phyloP scores from a whole-genome alignment of 2,888 invertebrate species.

The Aphidoletes aphidimyza region DNA sequence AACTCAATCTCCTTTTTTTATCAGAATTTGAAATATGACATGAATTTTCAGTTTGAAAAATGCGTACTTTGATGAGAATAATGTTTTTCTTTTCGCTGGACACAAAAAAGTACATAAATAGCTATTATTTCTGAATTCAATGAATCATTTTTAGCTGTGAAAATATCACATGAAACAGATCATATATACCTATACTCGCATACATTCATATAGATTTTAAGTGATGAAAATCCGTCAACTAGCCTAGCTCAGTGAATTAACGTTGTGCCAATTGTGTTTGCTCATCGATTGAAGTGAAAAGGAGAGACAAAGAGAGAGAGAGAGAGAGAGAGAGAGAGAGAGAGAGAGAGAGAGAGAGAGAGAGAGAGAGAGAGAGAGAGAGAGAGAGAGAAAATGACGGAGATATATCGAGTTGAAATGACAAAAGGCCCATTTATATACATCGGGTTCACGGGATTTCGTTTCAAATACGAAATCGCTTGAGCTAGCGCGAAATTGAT shows the following conservation, averaged over 20 bases:
- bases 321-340: background rate
- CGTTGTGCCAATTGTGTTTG: background rate
- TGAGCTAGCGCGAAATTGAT: conserved; percentile 46
- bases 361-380: background rate
- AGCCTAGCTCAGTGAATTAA: background rate
- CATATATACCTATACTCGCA: too few relatives aligned
- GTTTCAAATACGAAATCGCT: background rate
- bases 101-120: too few relatives aligned
- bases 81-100: too few relatives aligned
- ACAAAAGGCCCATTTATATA: conserved; percentile 19
- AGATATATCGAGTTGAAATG: background rate
- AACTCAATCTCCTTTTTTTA: too few relatives aligned
- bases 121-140: too few relatives aligned
- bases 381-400: too few relatives aligned
- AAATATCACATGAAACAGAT: too few relatives aligned
- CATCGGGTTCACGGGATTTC: conserved; percentile 17
- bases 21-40: too few relatives aligned
- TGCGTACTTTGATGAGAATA: too few relatives aligned
- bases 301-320: background rate
- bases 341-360: background rate
- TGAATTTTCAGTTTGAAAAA: too few relatives aligned
- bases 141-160: too few relatives aligned
- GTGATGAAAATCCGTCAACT: too few relatives aligned
- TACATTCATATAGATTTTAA: background rate
- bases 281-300: background rate